Evolutionary conservation across 2,113 vertebrate species (phyloP).

Genomic region (Pycnonotus jocosus): DNA sequence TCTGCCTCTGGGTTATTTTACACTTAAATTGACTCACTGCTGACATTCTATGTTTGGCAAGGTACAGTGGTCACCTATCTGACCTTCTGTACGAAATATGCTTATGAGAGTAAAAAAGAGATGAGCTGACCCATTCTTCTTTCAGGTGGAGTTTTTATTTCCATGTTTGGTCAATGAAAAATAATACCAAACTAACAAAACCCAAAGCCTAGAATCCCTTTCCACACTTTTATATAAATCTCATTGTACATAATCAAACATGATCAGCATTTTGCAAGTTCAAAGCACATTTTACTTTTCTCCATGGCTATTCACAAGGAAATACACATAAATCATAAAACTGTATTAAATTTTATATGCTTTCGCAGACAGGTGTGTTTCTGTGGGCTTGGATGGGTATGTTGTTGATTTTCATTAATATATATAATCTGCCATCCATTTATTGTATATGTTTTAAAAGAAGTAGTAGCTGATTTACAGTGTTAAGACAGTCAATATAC

Average conservation of each 20-base stretch:
- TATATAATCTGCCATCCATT: background rate
- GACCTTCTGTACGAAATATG: background rate
- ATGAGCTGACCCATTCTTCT: background rate
- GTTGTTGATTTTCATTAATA: background rate
- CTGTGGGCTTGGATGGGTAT: background rate
- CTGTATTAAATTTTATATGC: background rate
- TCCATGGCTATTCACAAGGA: background rate
- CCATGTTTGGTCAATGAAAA: background rate
- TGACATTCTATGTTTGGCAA: background rate
- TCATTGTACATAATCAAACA: background rate
- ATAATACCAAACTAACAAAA: background rate
- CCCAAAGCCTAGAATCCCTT: background rate
- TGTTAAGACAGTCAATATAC: background rate
- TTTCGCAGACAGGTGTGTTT: background rate
- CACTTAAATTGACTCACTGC: background rate
- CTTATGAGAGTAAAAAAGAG: background rate
- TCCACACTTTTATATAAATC: background rate
- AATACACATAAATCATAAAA: background rate
- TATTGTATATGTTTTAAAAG: background rate
- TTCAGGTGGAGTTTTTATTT: background rate
- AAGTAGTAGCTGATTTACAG: background rate
- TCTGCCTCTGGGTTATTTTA: slow-evolving; percentile 26
- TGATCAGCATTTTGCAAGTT: background rate
- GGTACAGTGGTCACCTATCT: background rate
- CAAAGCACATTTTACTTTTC: background rate